Evolutionary conservation across 1,140 invertebrate genomes (phyloP).

Genomic region (Eciton burchellii): DNA sequence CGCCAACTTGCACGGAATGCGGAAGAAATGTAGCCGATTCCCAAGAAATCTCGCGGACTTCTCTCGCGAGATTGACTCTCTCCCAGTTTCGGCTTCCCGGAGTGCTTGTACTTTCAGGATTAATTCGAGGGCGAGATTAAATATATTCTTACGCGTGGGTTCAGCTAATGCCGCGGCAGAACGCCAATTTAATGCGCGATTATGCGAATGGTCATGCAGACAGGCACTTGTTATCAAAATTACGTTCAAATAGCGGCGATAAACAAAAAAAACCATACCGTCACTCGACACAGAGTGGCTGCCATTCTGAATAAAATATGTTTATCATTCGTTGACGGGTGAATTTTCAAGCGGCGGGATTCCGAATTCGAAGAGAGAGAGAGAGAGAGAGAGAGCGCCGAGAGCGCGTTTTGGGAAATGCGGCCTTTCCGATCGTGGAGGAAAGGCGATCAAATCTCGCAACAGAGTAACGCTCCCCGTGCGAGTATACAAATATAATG

Average conservation of each 20-base stretch:
- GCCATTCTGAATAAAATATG: background rate
- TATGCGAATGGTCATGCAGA: background rate
- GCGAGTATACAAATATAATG: background rate
- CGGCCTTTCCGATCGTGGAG: too few species aligned
- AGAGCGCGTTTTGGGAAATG: background rate
- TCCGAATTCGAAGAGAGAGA: background rate
- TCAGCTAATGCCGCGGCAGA: background rate
- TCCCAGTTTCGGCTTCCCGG: too few species aligned
- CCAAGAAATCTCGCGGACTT: too few species aligned
- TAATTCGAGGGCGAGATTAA: background rate
- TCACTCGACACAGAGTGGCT: background rate
- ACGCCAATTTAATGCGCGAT: background rate
- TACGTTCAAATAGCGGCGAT: constrained; percentile 40
- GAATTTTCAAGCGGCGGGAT: background rate
- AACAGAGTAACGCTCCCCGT: background rate
- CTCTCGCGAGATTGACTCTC: too few species aligned
- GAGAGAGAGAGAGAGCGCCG: too few species aligned
- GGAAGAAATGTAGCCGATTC: too few species aligned
- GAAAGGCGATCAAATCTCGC: background rate
- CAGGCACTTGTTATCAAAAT: constrained; percentile 38
- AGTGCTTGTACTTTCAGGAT: too few species aligned
- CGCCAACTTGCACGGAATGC: too few species aligned
- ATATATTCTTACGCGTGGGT: background rate
- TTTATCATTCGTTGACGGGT: background rate
- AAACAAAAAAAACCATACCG: constrained; percentile 43